These are phyloP conservation scores for Megaleporinus macrocephalus DNA, from an alignment of 2,113 vertebrate genomes.

Conservation along the genomic window DNA sequence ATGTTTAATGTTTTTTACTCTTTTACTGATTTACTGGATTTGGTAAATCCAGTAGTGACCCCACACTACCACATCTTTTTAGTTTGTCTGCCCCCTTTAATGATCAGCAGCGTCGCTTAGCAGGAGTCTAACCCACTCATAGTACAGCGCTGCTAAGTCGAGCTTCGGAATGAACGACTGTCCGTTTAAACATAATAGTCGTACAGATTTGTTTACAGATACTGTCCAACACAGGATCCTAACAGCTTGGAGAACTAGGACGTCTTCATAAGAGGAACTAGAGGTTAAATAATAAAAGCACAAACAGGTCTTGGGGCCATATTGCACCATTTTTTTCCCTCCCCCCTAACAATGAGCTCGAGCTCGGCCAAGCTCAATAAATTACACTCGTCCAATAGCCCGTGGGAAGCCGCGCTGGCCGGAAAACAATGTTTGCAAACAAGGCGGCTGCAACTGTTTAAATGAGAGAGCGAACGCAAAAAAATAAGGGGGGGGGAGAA, in stretches of 20 bases:
- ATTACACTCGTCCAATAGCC: slow-evolving; percentile 16
- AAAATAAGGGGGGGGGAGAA: neutral
- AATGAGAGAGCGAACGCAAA: slow-evolving; percentile 21
- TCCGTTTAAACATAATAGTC: neutral
- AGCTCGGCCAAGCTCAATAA: neutral
- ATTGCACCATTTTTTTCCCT: neutral
- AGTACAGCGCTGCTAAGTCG: too few relatives aligned
- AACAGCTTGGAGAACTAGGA: neutral
- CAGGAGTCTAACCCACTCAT: too few relatives aligned
- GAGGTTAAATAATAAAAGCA: slow-evolving; percentile 24
- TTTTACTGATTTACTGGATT: too few relatives aligned
- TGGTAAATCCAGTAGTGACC: too few relatives aligned
- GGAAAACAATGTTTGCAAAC: neutral
- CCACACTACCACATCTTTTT: too few relatives aligned
- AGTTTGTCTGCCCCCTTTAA: too few relatives aligned
- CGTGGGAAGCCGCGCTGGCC: slow-evolving; percentile 3
- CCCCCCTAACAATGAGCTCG: neutral
- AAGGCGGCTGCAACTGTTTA: neutral
- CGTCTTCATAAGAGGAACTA: neutral
- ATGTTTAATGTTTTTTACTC: too few relatives aligned
- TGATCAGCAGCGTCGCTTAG: too few relatives aligned
- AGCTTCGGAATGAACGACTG: too few relatives aligned
- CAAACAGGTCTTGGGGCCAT: slow-evolving; percentile 1
- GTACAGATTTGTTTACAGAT: neutral
- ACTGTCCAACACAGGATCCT: neutral